A percentile compares a stretch with the other conserved stretches of the same genome.
These are phyloP conservation scores for Morpho deidamia DNA, from an alignment of 2,888 invertebrate species.

Conservation along the genomic window DNA sequence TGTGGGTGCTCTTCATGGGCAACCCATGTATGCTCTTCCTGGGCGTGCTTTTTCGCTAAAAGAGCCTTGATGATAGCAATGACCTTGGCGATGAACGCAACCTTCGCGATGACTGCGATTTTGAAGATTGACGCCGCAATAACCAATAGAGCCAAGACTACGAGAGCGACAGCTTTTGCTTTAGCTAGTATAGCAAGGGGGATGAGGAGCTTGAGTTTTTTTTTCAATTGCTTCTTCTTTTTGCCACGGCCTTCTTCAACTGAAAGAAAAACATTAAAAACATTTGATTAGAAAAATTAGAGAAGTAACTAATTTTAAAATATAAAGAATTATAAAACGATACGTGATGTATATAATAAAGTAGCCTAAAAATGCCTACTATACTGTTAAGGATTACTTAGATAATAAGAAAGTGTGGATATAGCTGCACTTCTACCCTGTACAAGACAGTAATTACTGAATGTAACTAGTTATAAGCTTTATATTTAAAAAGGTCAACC, in stretches of 20 bases:
- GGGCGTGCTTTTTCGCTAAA: slow-evolving; percentile 56
- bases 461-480: too few relatives aligned
- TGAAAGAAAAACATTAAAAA: slow-evolving; percentile 6
- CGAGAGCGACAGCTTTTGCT: slow-evolving; percentile 82
- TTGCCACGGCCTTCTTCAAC: slow-evolving; percentile 76
- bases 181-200: slow-evolving; percentile 80
- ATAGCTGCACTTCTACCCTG: too few relatives aligned
- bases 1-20: slow-evolving; percentile 48
- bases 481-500: too few relatives aligned
- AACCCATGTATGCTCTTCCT: slow-evolving; percentile 46
- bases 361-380: too few relatives aligned
- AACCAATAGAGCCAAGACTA: slow-evolving; percentile 81
- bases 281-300: background rate
- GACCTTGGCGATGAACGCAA: slow-evolving; percentile 80
- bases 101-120: slow-evolving; percentile 85
- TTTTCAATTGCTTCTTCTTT: slow-evolving; percentile 83
- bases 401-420: too few relatives aligned
- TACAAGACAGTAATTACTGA: too few relatives aligned
- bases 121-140: slow-evolving; percentile 85
- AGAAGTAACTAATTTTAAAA: too few relatives aligned
- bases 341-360: too few relatives aligned
- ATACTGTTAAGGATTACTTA: too few relatives aligned
- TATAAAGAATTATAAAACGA: too few relatives aligned
- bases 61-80: slow-evolving; percentile 57
- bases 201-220: slow-evolving; percentile 62